Conservation (phyloP, 2,113 vertebrate species). For the Burhinus bistriatus region DNA sequence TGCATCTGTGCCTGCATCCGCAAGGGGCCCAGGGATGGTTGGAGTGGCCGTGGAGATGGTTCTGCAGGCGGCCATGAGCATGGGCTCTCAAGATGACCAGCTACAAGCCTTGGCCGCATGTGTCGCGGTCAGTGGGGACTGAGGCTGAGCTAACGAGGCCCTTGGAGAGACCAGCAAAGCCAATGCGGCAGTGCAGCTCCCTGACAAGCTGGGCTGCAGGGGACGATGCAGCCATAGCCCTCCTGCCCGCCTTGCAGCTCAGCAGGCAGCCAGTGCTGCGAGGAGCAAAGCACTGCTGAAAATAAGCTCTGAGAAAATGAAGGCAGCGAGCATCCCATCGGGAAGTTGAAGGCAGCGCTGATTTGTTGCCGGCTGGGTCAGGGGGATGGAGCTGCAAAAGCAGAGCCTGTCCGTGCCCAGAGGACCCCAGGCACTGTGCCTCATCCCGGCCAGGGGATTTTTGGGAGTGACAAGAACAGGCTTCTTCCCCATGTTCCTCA, state of each 20-base stretch:
- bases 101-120: accelerated
- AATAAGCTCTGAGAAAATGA: not conserved
- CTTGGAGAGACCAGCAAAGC: not conserved
- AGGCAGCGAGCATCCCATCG: not conserved
- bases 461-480: not conserved
- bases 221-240: not conserved
- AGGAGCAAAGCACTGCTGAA: not conserved
- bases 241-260: not conserved
- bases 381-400: not conserved
- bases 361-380: not conserved
- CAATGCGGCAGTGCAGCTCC: accelerated
- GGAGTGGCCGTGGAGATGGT: not conserved
- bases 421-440: accelerated
- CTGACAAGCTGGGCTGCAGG: accelerated
- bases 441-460: not conserved
- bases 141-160: accelerated
- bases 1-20: accelerated
- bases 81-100: not conserved
- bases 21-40: not conserved
- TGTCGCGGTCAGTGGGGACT: not conserved
- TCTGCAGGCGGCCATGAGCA: not conserved
- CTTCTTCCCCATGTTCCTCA: not conserved
- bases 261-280: not conserved
- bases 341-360: not conserved
- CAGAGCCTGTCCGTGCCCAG: not conserved